Conservation (phyloP, 2,797 vertebrate species). For the Neolamprologus multifasciatus region DNA sequence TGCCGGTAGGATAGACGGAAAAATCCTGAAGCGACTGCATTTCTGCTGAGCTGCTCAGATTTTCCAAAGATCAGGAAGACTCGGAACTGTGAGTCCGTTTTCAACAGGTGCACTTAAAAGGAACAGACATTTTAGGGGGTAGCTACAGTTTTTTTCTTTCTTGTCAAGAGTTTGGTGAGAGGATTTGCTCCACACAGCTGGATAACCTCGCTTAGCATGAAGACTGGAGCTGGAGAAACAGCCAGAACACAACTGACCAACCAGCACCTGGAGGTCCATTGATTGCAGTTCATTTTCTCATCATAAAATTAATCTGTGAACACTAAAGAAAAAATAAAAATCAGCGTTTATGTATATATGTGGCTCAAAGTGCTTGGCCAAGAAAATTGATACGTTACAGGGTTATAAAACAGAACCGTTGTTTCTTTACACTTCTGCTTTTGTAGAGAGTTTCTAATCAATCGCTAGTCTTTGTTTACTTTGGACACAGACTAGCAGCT, state of each 20-base stretch:
- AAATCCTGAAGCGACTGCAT: neutral
- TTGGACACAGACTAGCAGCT: neutral
- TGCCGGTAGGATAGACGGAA: conserved; percentile 1
- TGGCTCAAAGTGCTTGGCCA: neutral
- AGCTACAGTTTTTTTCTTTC: neutral
- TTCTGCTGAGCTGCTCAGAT: neutral
- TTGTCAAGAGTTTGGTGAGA: neutral
- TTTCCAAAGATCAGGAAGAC: conserved; percentile 45
- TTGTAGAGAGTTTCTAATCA: neutral
- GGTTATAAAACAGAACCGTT: neutral
- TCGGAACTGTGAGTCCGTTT: neutral
- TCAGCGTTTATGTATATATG: fast-evolving
- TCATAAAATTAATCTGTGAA: neutral
- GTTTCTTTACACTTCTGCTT: neutral
- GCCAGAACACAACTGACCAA: neutral
- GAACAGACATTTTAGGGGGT: neutral
- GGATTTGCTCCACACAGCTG: neutral
- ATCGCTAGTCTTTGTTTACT: neutral
- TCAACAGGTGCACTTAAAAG: neutral
- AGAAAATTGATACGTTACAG: neutral
- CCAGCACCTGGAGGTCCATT: neutral
- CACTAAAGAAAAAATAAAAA: neutral
- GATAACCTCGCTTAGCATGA: neutral
- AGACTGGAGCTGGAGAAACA: neutral
- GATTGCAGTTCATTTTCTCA: neutral